Evolutionary conservation across 2,888 invertebrate genomes (phyloP), one percentile per base, ranked within the genome.

Genomic region (Caenorhabditis wallacei): DNA sequence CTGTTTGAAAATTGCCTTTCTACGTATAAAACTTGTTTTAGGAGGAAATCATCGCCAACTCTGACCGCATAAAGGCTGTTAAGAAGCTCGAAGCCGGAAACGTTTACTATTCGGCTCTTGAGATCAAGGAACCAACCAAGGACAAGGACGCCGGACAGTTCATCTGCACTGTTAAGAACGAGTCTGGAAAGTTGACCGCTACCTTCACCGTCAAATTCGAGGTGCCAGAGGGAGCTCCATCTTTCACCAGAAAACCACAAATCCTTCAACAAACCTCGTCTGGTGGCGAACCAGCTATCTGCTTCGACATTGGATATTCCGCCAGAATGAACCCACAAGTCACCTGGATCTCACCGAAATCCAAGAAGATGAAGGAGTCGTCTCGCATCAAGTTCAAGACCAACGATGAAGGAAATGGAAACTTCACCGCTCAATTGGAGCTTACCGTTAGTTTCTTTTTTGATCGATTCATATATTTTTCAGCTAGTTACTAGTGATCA

Each of bases 41-140:
- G 76, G 78, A 78, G 63, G 95, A 95, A 93, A 94, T 91, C 84
- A 90, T 92, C 20, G 89, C 91, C 79, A 90, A 92, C 75, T 90
- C 91, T 35, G 92, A 92, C 76, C 89, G 92, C n/a, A 85, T 92
- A 79, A 91, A 92, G 86, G 85, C 89, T 61, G 89, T 89, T 51
- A 87, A 88, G 80, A 83, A 84, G 57, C 89, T 90, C 22, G 89
- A 88, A 69, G 84, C 87, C 79, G 87, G 88, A 84, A 85, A 89
- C 75, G 84, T 89, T 64, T 90, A 89, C 86, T 91, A 92, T 72
- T 84, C 90, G 37, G 91, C 91, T 18, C 84, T 92, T 63, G 92
- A 92, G 80, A 92, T 92, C 85, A 90, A 89, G 95, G 97, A 97
- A 93, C 97, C 97, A 87, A 96, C 96, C 92, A 95, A 96, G 88